Conservation (phyloP, 2,113 vertebrate genomes). For the Paramisgurnus dabryanus region DNA sequence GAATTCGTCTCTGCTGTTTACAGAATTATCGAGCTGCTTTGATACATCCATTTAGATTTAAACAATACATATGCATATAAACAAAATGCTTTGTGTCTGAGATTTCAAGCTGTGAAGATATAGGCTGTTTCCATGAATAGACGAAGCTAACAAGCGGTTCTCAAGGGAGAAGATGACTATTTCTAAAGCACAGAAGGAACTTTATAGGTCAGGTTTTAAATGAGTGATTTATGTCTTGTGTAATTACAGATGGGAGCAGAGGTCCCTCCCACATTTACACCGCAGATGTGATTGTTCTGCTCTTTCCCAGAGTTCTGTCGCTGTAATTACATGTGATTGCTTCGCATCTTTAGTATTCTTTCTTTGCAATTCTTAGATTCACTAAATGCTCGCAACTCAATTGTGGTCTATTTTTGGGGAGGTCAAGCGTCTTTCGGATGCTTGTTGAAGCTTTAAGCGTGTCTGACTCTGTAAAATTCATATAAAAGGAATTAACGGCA, state of each 20-base stretch:
- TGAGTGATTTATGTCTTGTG: conserved; percentile 38
- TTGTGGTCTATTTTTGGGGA: neutral
- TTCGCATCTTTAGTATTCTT: conserved; percentile 26
- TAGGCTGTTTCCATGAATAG: conserved; percentile 38
- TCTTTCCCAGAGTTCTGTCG: neutral
- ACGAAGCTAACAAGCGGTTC: conserved; percentile 27
- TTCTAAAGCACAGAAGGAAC: conserved; percentile 16
- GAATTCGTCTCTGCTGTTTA: neutral
- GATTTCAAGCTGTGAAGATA: conserved; percentile 35
- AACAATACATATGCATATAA: neutral
- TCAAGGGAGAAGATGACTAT: conserved; percentile 30
- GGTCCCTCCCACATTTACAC: conserved; percentile 8
- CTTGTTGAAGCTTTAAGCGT: neutral
- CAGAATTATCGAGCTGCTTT: conserved; percentile 7
- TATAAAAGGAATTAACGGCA: neutral
- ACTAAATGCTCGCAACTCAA: conserved; percentile 5
- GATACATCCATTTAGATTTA: neutral
- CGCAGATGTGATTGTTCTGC: conserved; percentile 27
- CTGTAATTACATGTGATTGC: conserved; percentile 33
- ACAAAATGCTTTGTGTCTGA: neutral
- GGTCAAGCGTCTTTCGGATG: conserved; percentile 1
- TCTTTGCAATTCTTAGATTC: neutral
- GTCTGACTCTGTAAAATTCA: conserved; percentile 3
- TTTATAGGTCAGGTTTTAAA: conserved; percentile 53
- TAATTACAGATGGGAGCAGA: conserved; percentile 44